Conservation (phyloP, 1,140 invertebrate species). For the Ips typographus region DNA sequence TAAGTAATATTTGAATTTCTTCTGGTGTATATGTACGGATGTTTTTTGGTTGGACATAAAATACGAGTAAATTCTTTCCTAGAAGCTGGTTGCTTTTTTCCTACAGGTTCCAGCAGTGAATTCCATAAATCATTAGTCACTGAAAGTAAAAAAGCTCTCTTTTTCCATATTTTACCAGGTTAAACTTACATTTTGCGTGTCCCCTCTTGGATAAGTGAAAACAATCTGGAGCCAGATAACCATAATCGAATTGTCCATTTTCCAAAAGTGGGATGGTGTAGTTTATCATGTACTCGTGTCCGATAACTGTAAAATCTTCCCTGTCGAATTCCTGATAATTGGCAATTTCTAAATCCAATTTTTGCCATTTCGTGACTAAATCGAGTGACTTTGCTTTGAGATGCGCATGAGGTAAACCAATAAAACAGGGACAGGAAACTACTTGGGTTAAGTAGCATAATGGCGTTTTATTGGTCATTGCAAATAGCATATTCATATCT, state of each 20-base stretch:
- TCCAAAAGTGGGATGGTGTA: constrained; percentile 48
- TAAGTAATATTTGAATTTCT: constrained; percentile 4
- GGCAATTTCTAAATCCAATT: constrained; percentile 50
- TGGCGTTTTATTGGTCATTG: neutral
- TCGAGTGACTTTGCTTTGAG: constrained; percentile 43
- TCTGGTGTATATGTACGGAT: constrained; percentile 35
- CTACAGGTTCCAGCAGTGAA: constrained; percentile 59
- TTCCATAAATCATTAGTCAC: constrained; percentile 61
- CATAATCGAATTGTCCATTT: constrained; percentile 54
- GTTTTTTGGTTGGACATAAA: constrained; percentile 31
- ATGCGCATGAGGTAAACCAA: constrained; percentile 44
- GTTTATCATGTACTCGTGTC: constrained; percentile 58
- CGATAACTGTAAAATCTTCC: constrained; percentile 66
- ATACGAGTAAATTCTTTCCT: constrained; percentile 35
- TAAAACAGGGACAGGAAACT: constrained; percentile 38
- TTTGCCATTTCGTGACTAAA: constrained; percentile 53
- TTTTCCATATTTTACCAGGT: neutral
- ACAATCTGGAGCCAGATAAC: constrained; percentile 68
- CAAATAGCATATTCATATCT: neutral
- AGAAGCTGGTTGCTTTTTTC: constrained; percentile 50
- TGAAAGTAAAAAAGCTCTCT: constrained; percentile 3
- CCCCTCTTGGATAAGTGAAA: constrained; percentile 70
- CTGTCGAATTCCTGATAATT: constrained; percentile 52
- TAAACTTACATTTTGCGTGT: constrained; percentile 58
- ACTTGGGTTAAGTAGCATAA: neutral